Conservation (phyloP, 2,113 vertebrate species). For the Porphyrio hochstetteri region DNA sequence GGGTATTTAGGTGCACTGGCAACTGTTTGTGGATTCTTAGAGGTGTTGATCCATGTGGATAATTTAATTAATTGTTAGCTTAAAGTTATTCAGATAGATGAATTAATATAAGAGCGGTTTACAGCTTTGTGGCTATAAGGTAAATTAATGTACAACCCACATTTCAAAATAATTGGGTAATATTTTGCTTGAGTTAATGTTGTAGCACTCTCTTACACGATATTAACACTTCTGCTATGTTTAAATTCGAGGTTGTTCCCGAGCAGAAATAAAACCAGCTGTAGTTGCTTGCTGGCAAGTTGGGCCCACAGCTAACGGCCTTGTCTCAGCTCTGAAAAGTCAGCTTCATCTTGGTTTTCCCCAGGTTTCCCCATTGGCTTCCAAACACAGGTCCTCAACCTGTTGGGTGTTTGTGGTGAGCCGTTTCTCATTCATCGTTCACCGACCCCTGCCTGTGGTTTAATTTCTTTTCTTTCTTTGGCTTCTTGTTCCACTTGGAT, state of each 20-base stretch:
- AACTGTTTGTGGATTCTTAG: not conserved
- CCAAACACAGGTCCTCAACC: not conserved
- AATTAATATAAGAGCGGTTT: not conserved
- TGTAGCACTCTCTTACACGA: not conserved
- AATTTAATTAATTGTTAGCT: not conserved
- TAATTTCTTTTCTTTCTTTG: not conserved
- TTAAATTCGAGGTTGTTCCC: not conserved
- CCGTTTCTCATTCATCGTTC: not conserved
- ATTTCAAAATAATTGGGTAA: not conserved
- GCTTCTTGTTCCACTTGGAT: not conserved
- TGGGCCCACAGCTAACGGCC: not conserved
- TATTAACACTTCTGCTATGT: not conserved
- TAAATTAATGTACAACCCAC: not conserved
- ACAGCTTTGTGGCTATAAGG: not conserved
- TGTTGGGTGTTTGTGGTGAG: not conserved
- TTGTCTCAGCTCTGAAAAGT: not conserved
- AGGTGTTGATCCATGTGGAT: not conserved
- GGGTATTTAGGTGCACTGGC: not conserved
- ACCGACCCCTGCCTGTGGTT: not conserved
- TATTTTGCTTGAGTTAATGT: not conserved
- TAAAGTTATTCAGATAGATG: not conserved
- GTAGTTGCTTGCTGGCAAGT: accelerated
- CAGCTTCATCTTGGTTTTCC: not conserved
- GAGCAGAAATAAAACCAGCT: not conserved
- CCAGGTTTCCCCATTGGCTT: not conserved